Percentiles rank a stretch among this genome's conserved stretches.
These are phyloP conservation scores for Muschampia plurimacula DNA, from an alignment of 2,888 invertebrate species.

Conservation along the genomic window DNA sequence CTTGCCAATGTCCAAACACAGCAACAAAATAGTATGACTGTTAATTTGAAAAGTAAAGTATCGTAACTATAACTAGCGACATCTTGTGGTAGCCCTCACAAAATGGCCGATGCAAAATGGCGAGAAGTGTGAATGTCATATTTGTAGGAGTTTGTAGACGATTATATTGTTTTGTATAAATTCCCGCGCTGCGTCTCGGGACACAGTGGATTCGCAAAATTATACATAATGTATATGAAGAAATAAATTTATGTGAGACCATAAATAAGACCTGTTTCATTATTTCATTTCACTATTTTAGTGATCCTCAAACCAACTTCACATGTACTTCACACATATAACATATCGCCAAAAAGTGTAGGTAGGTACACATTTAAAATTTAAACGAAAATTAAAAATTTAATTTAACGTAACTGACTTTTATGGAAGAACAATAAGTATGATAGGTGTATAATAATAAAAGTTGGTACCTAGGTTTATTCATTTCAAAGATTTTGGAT, in stretches of 20 bases:
- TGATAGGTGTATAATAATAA: too few relatives aligned
- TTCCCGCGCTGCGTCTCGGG: slow-evolving; percentile 81
- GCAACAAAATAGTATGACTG: background rate
- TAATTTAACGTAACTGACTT: too few relatives aligned
- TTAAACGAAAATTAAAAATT: too few relatives aligned
- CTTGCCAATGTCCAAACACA: background rate
- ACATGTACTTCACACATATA: too few relatives aligned
- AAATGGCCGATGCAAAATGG: slow-evolving; percentile 68
- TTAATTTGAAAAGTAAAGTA: background rate
- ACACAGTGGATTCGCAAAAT: slow-evolving; percentile 84
- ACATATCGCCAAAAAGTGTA: too few relatives aligned
- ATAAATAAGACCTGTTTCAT: slow-evolving; percentile 55
- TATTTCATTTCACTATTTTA: slow-evolving; percentile 20
- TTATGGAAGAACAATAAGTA: too few relatives aligned
- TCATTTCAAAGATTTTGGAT: too few relatives aligned
- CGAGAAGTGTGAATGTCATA: slow-evolving; percentile 71
- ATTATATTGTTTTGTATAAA: slow-evolving; percentile 77
- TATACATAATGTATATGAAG: slow-evolving; percentile 85
- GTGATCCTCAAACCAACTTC: too few relatives aligned
- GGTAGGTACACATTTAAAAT: too few relatives aligned
- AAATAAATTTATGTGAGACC: slow-evolving; percentile 86
- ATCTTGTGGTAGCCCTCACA: slow-evolving; percentile 49
- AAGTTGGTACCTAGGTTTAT: too few relatives aligned
- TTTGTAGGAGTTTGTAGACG: slow-evolving; percentile 74
- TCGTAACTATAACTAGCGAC: slow-evolving; percentile 6